These are phyloP conservation scores for Chymomyza caudatula DNA, from an alignment of 2,888 invertebrate genomes.

Conservation along the genomic window DNA sequence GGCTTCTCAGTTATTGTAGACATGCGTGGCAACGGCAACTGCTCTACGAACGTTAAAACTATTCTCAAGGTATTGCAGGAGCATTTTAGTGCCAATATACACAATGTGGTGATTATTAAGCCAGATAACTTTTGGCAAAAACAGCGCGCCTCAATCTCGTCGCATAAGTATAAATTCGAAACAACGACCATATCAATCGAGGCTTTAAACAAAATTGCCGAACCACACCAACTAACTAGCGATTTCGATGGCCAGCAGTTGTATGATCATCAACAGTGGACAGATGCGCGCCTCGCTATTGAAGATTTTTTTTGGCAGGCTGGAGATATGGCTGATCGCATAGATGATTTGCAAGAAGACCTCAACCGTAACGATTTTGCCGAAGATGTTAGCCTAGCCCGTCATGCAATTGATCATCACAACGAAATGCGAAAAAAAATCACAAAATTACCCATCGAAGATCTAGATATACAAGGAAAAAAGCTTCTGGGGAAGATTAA, in stretches of 20 bases:
- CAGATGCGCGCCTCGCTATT: constrained; percentile 94
- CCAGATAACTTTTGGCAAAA: constrained; percentile 99
- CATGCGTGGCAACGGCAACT: constrained; percentile 91
- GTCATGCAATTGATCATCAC: constrained; percentile 94
- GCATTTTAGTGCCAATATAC: constrained; percentile 94
- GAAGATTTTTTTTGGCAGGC: constrained; percentile 98
- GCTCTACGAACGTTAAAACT: constrained; percentile 96
- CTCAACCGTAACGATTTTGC: constrained; percentile 95
- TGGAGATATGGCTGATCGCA: constrained; percentile 92
- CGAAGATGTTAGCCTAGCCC: constrained; percentile 94
- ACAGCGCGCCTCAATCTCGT: constrained; percentile 96
- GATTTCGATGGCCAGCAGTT: constrained; percentile 96
- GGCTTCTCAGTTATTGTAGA: constrained; percentile 98
- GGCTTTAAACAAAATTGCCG: constrained; percentile 94
- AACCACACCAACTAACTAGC: constrained; percentile 92
- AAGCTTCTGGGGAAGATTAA: constrained; percentile 79
- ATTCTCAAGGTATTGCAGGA: constrained; percentile 98
- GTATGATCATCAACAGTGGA: constrained; percentile 98
- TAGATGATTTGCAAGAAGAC: constrained; percentile 96
- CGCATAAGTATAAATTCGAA: constrained; percentile 99
- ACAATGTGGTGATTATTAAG: constrained; percentile 97
- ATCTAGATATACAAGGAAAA: constrained; percentile 92
- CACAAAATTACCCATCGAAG: constrained; percentile 94
- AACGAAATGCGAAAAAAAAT: constrained; percentile 96
- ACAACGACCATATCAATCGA: constrained; percentile 98